Evolutionary conservation across 37 sponge, comb jelly and placozoan species (phyloP).

Genomic region (Eunapius fragilis): DNA sequence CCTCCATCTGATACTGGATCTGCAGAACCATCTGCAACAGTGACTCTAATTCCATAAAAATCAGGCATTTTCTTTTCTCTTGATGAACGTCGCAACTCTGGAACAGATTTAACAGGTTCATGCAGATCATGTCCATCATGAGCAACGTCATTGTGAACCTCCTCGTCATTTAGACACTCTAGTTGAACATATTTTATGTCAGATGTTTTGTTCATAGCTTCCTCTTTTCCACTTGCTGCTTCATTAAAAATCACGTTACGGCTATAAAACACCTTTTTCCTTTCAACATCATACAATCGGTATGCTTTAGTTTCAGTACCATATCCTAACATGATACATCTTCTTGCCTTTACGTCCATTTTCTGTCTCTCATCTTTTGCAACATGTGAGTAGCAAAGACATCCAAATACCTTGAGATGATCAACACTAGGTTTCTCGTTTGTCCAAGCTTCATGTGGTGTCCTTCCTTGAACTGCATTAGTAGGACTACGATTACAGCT

Average conservation of each 20-base stretch:
- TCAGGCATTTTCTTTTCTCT: conserved; percentile 24
- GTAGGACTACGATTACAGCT: conserved; percentile 43
- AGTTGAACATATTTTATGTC: too few species aligned
- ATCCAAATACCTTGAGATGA: conserved; percentile 26
- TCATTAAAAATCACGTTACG: conserved; percentile 30
- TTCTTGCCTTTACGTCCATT: conserved; percentile 34
- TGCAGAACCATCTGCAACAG: background rate
- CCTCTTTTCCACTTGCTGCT: background rate
- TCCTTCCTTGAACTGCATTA: conserved; percentile 33
- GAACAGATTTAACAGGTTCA: background rate
- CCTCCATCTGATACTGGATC: conserved; percentile 38
- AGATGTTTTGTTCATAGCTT: too few species aligned
- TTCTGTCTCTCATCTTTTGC: conserved; percentile 27
- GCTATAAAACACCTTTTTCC: conserved; percentile 14
- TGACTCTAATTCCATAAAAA: conserved; percentile 19
- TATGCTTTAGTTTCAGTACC: conserved; percentile 34
- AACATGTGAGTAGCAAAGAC: conserved; percentile 19
- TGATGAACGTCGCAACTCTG: background rate
- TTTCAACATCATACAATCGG: conserved; percentile 30
- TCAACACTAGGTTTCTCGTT: conserved; percentile 16
- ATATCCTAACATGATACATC: conserved; percentile 31
- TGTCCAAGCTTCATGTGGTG: conserved; percentile 45
- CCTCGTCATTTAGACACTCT: too few species aligned
- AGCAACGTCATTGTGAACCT: too few species aligned
- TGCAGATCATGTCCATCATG: too few species aligned